Conservation (phyloP, 2,888 invertebrate species). For the Eudasyphora cyanicolor region DNA sequence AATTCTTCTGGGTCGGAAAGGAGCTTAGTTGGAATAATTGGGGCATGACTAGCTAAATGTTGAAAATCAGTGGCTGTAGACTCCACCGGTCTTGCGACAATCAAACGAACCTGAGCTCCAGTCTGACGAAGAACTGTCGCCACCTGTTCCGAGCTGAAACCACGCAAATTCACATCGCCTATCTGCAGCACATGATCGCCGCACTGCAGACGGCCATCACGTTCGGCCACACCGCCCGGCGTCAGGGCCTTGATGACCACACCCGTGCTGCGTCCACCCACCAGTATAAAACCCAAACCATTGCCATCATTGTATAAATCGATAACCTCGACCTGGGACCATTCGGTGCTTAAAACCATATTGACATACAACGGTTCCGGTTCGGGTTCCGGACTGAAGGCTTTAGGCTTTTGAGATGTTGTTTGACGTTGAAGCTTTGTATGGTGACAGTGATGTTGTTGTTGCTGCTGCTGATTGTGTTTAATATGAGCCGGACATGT, state of each 20-base stretch:
- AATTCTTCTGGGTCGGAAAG: constrained; percentile 95
- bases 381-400: not conserved
- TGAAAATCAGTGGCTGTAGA: constrained; percentile 90
- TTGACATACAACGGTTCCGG: constrained; percentile 62
- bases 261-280: constrained; percentile 98
- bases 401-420: not conserved
- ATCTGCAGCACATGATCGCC: constrained; percentile 99
- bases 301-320: constrained; percentile 98
- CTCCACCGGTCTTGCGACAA: constrained; percentile 96
- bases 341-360: constrained; percentile 97
- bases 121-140: constrained; percentile 89
- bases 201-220: constrained; percentile 95
- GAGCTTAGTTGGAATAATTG: constrained; percentile 95
- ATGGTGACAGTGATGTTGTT: constrained; percentile 23
- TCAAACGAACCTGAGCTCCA: constrained; percentile 87
- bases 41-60: constrained; percentile 87
- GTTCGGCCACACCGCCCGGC: constrained; percentile 97
- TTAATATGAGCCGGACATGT: constrained; percentile 44
- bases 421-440: constrained; percentile 36
- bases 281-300: constrained; percentile 98
- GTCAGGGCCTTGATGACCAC: constrained; percentile 99
- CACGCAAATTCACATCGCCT: constrained; percentile 95
- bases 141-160: constrained; percentile 98
- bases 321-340: constrained; percentile 99
- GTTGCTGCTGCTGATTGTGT: constrained; percentile 40